Evolutionary conservation across 2,113 vertebrate species (phyloP), one percentile per base, ranked within the genome.

Genomic region (Cervus canadensis): DNA sequence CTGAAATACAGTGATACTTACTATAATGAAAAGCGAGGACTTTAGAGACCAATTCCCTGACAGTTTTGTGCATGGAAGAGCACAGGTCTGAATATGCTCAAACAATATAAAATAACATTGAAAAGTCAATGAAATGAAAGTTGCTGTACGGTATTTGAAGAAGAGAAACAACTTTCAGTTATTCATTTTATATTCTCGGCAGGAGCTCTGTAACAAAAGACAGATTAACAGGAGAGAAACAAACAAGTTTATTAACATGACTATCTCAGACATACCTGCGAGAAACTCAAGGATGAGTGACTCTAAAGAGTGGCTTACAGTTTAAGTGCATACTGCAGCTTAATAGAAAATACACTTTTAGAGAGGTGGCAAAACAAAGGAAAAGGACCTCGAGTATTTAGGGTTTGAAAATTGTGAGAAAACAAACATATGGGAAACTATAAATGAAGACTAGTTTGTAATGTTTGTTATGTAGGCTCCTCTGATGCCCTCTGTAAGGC

Each of bases 61-160:
- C 4, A 9, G 11, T 2, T 0, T 3, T 12, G 2, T 26, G n/a
- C 3, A 12, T 36, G 60, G 7, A 74, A 23, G 2, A n/a, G 2
- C 21, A 9, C 36, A 25, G 5, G 12, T 16, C 23, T 36, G 16
- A 28, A 43, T 2, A 25, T 59, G 8, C 5, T 93, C 33, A 87
- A 56, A 25, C 33, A n/a, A 8, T 2, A 23, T 13, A 12, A 78
- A 79, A 52, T 45, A 5, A 45, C 57, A 36, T 82, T 43, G 52
- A 82, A 48, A 23, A 48, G 2, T 3, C 82, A 33, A 11, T 3
- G 57, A 14, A 33, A 57, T 2, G 21, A 45, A 57, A 50, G n/a
- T 54, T 67, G 9, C 13, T 82, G 0, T 56, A 7, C 2, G 26
- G n/a, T 54, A 23, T 56, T 60, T 30, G 12, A 8, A 95, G 16